Evolutionary conservation across 1,140 invertebrate genomes (phyloP).

Genomic region (Drosophila mojavensis): DNA sequence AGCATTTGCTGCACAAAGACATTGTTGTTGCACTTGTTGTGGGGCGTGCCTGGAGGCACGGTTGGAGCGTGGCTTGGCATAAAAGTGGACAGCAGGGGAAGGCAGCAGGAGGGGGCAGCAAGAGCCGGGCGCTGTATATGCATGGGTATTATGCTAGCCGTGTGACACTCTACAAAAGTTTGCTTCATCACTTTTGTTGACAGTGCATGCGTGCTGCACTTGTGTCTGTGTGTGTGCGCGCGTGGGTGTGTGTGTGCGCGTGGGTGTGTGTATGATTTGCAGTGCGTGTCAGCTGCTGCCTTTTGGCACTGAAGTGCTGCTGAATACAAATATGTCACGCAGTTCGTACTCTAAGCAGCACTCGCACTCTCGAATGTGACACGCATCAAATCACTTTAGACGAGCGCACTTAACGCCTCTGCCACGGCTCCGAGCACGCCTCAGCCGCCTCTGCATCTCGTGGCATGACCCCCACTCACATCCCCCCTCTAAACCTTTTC

Average conservation of each 20-base stretch:
- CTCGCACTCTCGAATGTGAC: constrained; percentile 58
- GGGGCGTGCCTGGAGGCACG: background rate
- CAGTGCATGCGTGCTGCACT: constrained; percentile 29
- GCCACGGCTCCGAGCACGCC: too few species aligned
- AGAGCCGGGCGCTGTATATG: background rate
- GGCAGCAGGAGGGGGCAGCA: background rate
- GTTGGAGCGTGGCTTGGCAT: background rate
- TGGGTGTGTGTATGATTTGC: constrained; percentile 5
- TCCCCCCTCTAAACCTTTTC: background rate
- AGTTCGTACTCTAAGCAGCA: constrained; percentile 42
- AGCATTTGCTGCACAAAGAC: background rate
- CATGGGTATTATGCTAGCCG: constrained; percentile 10
- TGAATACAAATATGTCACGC: constrained; percentile 26
- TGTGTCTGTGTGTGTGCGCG: constrained; percentile 7
- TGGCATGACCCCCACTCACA: constrained; percentile 5
- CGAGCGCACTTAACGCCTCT: constrained; percentile 64
- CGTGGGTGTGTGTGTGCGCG: constrained; percentile 1
- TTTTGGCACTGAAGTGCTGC: constrained; percentile 23
- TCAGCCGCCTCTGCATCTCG: constrained; percentile 1
- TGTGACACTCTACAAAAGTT: constrained; percentile 13
- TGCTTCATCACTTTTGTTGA: constrained; percentile 44
- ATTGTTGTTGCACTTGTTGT: constrained; percentile 15
- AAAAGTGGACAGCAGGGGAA: too few species aligned
- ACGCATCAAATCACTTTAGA: constrained; percentile 67
- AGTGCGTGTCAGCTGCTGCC: constrained; percentile 26